Base-by-base conservation (phyloP, 1,140 invertebrate species). In the Penaeus indicus region DNA sequence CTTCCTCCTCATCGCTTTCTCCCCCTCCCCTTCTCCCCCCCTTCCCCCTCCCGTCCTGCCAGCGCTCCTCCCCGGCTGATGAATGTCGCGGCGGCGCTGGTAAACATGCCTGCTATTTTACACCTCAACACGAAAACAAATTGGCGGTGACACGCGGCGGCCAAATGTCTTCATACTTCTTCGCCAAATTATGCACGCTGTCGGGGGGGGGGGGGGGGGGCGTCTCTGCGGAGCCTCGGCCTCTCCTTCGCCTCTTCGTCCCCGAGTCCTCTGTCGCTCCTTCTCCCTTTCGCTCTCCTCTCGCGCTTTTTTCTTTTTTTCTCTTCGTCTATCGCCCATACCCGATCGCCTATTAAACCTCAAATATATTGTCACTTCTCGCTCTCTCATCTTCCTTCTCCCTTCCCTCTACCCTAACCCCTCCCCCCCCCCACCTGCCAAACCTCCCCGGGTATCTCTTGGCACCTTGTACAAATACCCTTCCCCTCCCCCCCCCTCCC, bases 141-240 rank as follows among this genome's bases (percentile, higher is more conserved):
- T 86, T 86, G 85, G 27, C 85, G 64, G 75, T 86, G 85, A 80
- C 85, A 80, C 85, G 85, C n/a, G n/a, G 75, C 85, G 25, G 47
- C 75, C 32, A 86, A 80, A 86, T 86, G 85, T 86, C 84, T n/a
- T 86, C 77, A 86, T 86, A 86, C 77, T 86, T 86, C 77, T 86
- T 72, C 21, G 85, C 62, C 77, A 86, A 86, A 86, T 86, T 86
- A 86, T 78, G 77, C 85, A 79, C 27, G 47, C 25, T 64, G 85
- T 79, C 85, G 64, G 42, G 64, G 79, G 67, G 19, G 83, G 27
- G 32, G 4, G n/a, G 69, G 67, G 83, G 64, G 22, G 64, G n/a
- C 42, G 21, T 60, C 69, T 27, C 83, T 38, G 75, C 77, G 11
- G 60, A 25, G n/a, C 18, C 47, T 10, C 32, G 60, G 16, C 82